Percentiles rank a stretch among this genome's conserved stretches.
These are phyloP conservation scores for Girardinichthys multiradiatus DNA, from an alignment of 2,113 vertebrate genomes.

Conservation along the genomic window DNA sequence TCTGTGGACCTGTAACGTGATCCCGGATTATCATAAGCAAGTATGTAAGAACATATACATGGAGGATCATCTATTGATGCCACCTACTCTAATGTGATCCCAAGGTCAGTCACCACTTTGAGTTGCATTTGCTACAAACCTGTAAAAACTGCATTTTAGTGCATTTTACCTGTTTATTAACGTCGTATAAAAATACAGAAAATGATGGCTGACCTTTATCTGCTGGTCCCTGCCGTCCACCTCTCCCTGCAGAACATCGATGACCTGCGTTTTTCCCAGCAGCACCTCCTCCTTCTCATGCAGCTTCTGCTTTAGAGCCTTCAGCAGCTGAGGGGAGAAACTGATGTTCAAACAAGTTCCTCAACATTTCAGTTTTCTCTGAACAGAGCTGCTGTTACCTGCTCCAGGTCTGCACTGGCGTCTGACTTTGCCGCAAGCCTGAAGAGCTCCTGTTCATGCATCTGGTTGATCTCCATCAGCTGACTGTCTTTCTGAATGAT, in stretches of 20 bases:
- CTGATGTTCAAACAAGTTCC: background rate
- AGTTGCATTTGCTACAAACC: too few species aligned
- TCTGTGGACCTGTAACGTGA: too few species aligned
- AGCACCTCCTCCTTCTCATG: slow-evolving; percentile 93
- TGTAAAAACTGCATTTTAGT: too few species aligned
- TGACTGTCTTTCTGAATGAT: slow-evolving; percentile 86
- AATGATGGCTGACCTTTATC: slow-evolving; percentile 67
- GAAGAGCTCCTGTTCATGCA: slow-evolving; percentile 90
- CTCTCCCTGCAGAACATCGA: slow-evolving; percentile 89
- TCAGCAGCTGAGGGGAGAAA: slow-evolving; percentile 74
- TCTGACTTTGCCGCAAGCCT: slow-evolving; percentile 88
- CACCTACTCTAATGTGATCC: too few species aligned
- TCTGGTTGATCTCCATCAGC: slow-evolving; percentile 79
- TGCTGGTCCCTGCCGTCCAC: slow-evolving; percentile 86
- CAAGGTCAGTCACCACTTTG: too few species aligned
- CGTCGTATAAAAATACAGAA: background rate
- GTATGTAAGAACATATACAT: too few species aligned
- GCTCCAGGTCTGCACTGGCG: slow-evolving; percentile 89
- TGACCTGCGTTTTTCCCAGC: slow-evolving; percentile 88
- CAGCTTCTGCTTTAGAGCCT: slow-evolving; percentile 90
- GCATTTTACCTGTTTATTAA: too few species aligned
- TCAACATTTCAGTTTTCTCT: background rate
- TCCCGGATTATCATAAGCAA: too few species aligned
- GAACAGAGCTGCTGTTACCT: slow-evolving; percentile 71
- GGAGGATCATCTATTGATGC: too few species aligned